phyloP scores from a whole-genome alignment of 2,797 vertebrate genomes.

The Cossypha niveicapilla region DNA sequence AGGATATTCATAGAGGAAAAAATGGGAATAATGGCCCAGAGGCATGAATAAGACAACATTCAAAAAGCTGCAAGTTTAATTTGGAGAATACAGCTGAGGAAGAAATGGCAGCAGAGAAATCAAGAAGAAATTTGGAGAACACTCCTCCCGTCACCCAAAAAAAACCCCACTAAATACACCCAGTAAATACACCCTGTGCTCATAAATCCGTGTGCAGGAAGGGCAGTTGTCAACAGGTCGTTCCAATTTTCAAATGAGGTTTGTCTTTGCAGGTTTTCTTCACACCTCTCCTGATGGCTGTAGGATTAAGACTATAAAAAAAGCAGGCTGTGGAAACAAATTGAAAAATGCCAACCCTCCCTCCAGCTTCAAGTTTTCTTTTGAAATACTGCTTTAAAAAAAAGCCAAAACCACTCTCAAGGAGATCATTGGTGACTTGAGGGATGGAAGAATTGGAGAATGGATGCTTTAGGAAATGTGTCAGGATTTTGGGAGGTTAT shows the following conservation, averaged over 20 bases:
- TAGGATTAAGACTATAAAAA: constrained; percentile 8
- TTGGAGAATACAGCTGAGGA: background rate
- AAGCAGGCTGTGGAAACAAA: background rate
- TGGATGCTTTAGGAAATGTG: background rate
- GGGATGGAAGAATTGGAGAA: background rate
- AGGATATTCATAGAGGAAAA: background rate
- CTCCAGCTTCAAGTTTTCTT: background rate
- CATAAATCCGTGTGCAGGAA: constrained; percentile 7
- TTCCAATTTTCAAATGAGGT: constrained; percentile 26
- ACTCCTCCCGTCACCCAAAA: background rate
- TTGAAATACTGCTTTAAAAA: background rate
- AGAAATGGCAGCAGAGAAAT: background rate
- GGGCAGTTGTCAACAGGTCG: background rate
- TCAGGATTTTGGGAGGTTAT: background rate
- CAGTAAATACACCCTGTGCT: background rate
- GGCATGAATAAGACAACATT: background rate
- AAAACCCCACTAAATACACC: background rate
- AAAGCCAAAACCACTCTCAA: background rate
- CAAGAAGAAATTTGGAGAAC: background rate
- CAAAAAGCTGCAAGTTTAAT: background rate
- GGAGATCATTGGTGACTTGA: background rate
- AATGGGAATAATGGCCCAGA: background rate
- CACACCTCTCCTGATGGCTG: constrained; percentile 25
- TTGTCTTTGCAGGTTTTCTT: constrained; percentile 47
- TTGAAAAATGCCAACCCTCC: background rate